A percentile compares a stretch with the other conserved stretches of the same genome.
These are phyloP conservation scores for Formica exsecta DNA, from an alignment of 1,140 invertebrate genomes.

Conservation along the genomic window DNA sequence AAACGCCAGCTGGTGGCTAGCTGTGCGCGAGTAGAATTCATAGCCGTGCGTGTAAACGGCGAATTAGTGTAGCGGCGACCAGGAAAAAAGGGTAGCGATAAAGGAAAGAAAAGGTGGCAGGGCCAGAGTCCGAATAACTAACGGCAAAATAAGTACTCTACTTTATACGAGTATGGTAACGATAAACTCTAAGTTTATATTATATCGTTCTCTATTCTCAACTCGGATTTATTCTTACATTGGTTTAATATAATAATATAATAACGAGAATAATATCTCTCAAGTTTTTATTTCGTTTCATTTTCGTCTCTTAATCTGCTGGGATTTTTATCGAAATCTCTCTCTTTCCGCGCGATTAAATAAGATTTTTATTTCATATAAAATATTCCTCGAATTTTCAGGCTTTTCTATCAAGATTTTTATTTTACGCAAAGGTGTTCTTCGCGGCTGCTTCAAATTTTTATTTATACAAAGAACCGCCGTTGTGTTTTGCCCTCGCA, in stretches of 20 bases:
- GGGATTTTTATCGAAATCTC: neutral
- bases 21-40: slow-evolving; percentile 56
- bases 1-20: slow-evolving; percentile 45
- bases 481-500: neutral
- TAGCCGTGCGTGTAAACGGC: slow-evolving; percentile 59
- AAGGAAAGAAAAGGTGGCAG: slow-evolving; percentile 12
- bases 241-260: neutral
- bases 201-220: neutral
- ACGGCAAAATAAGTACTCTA: slow-evolving; percentile 29
- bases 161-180: neutral
- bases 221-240: too few relatives aligned
- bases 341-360: neutral
- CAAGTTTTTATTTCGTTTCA: too few relatives aligned
- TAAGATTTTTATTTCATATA: neutral
- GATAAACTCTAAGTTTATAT: slow-evolving; percentile 33
- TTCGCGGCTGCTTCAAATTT: neutral
- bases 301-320: too few relatives aligned
- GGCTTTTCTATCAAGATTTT: neutral
- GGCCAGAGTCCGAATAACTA: slow-evolving; percentile 22
- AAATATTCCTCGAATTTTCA: neutral
- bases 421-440: neutral
- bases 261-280: neutral
- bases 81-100: slow-evolving; percentile 6
- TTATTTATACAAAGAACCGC: neutral
- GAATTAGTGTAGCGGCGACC: slow-evolving; percentile 46